Conservation (phyloP, 2,888 invertebrate species). For the Polymixis flavicincta region DNA sequence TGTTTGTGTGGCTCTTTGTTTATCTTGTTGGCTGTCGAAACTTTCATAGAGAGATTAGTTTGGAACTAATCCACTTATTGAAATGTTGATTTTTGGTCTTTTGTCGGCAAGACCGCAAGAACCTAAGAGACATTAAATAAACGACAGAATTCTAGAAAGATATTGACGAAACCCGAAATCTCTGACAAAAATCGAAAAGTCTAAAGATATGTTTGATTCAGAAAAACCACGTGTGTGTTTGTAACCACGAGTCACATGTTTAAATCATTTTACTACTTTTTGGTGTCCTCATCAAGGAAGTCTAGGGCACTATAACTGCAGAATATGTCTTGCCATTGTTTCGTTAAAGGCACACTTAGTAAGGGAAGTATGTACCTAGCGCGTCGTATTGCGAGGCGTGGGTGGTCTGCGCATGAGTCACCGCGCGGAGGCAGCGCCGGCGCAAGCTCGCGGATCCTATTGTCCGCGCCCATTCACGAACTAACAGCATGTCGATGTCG, state of each 20-base stretch:
- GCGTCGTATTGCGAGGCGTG: slow-evolving; percentile 63
- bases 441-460: slow-evolving; percentile 72
- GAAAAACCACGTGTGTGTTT: background rate
- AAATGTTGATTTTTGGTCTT: background rate
- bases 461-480: slow-evolving; percentile 81
- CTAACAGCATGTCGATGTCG: slow-evolving; percentile 59
- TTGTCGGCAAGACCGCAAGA: background rate
- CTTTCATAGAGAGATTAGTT: slow-evolving; percentile 12
- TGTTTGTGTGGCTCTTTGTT: slow-evolving; percentile 45
- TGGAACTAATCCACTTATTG: background rate
- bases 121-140: background rate
- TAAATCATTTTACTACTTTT: background rate
- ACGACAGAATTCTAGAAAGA: background rate
- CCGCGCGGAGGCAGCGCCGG: slow-evolving; percentile 53
- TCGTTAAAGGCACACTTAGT: slow-evolving; percentile 45
- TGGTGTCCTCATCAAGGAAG: slow-evolving; percentile 22
- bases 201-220: background rate
- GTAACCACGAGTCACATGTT: background rate
- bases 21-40: slow-evolving; percentile 31
- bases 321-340: slow-evolving; percentile 41
- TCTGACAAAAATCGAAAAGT: background rate
- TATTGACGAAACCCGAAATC: background rate
- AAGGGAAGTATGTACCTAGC: slow-evolving; percentile 47
- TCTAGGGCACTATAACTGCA: slow-evolving; percentile 8
- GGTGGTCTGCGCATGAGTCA: slow-evolving; percentile 72